Evolutionary conservation across 2,113 vertebrate genomes (phyloP), one percentile per base, ranked within the genome.

Genomic region (Mustelus asterias): DNA sequence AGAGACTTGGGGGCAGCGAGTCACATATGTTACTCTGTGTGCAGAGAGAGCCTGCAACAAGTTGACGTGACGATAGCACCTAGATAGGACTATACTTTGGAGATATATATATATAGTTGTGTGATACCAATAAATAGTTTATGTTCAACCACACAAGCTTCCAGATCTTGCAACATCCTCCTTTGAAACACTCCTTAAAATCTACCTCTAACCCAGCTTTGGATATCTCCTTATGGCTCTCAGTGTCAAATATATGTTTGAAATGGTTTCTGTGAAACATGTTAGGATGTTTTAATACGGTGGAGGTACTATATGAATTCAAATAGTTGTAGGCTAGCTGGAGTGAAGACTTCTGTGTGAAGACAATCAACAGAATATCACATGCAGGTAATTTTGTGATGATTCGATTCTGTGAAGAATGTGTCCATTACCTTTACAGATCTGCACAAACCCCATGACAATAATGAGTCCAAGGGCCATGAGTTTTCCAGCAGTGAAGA

Each of bases 391-490:
- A 14, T 14, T n/a, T 78, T 78, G 33, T 78, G 76, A 4, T 78
- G 70, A 1, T 72, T 29, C 10, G 0, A 37, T 37, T 37, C 78
- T 37, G n/a, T 16, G 78, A 86, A 44, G 24, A 13, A 58, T 58
- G 24, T 26, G 9, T 54, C 41, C 8, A 5, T n/a, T 98, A 99
- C 99, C 99, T 96, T 98, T 98, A 97, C 97, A 99, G 97, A 99
- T 99, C 97, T 99, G 98, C 96, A 98, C 97, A 93, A 99, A 97
- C 96, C 99, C 99, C 44, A 99, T 97, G 65, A 96, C 97, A 0
- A 99, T 99, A 97, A 99, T 99, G 96, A 99, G 99, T 0, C 98
- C 98, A 96, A 99, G 97, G 10, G 99, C 99, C 97, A 99, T 96
- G 94, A 99, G 98, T 96, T 99, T 99, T 95, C 98, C 99, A 9